Evolutionary conservation across 2,888 invertebrate species (phyloP).

Genomic region (Drosophila tripunctata): DNA sequence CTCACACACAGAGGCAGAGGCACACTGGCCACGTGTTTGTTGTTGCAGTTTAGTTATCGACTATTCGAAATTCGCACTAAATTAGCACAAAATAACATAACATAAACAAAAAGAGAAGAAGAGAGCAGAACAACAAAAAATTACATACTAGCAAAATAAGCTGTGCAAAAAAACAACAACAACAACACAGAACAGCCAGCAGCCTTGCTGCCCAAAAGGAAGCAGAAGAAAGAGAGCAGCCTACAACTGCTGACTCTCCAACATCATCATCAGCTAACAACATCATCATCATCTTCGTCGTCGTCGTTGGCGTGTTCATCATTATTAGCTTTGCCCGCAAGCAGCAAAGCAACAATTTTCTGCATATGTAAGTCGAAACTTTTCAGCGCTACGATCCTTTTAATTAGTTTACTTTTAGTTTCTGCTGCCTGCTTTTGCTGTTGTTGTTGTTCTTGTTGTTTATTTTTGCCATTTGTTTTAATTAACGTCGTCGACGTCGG

Average conservation of each 20-base stretch:
- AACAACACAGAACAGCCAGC: constrained; percentile 3
- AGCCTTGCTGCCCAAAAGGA: constrained; percentile 24
- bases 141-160: constrained; percentile 35
- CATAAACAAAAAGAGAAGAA: constrained; percentile 42
- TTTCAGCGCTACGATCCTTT: constrained; percentile 65
- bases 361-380: constrained; percentile 72
- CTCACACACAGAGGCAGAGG: too few relatives aligned
- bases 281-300: background rate
- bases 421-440: constrained; percentile 49
- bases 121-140: constrained; percentile 30
- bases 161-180: constrained; percentile 3
- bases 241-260: background rate
- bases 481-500: constrained; percentile 52
- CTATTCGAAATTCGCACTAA: constrained; percentile 58
- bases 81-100: constrained; percentile 43
- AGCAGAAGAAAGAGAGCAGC: constrained; percentile 2
- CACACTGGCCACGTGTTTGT: too few relatives aligned
- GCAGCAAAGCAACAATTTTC: constrained; percentile 58
- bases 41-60: constrained; percentile 44
- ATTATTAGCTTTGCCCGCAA: constrained; percentile 10
- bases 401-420: constrained; percentile 69
- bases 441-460: too few relatives aligned
- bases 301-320: background rate
- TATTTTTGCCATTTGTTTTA: constrained; percentile 71
- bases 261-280: background rate